These are phyloP conservation scores for Cremastobaeus sp. DNA, from an alignment of 2,888 invertebrate genomes.

Conservation along the genomic window DNA sequence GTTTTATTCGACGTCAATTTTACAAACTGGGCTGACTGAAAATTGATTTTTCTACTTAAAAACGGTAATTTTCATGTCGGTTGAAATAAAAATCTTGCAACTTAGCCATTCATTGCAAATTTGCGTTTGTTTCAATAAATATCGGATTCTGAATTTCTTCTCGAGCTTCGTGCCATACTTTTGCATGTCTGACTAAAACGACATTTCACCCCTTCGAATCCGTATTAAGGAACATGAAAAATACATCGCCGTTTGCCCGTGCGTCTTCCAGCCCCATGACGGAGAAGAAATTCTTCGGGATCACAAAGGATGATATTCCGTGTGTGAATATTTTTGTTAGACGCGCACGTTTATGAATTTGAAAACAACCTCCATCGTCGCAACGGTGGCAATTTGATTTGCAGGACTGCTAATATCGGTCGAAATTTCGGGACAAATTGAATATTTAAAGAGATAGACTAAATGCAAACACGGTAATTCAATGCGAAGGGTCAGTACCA, in stretches of 20 bases:
- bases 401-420: neutral
- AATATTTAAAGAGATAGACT: neutral
- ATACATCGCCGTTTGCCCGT: neutral
- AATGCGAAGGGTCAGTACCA: neutral
- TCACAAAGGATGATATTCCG: neutral
- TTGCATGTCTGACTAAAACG: neutral
- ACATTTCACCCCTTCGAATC: neutral
- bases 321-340: neutral
- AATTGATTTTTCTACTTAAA: too few relatives aligned
- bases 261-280: neutral
- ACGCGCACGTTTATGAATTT: neutral
- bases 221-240: neutral
- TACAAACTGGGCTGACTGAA: too few relatives aligned
- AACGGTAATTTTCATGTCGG: too few relatives aligned
- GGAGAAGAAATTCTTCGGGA: neutral
- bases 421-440: conserved; percentile 1
- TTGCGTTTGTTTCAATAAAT: too few relatives aligned
- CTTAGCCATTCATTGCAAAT: too few relatives aligned
- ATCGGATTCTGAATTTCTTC: too few relatives aligned
- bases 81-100: too few relatives aligned
- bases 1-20: too few relatives aligned
- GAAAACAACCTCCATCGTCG: neutral
- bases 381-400: neutral
- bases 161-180: too few relatives aligned
- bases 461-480: conserved; percentile 4